Conservation (phyloP, 2,888 invertebrate species). For the Pseudococcus viburni region DNA sequence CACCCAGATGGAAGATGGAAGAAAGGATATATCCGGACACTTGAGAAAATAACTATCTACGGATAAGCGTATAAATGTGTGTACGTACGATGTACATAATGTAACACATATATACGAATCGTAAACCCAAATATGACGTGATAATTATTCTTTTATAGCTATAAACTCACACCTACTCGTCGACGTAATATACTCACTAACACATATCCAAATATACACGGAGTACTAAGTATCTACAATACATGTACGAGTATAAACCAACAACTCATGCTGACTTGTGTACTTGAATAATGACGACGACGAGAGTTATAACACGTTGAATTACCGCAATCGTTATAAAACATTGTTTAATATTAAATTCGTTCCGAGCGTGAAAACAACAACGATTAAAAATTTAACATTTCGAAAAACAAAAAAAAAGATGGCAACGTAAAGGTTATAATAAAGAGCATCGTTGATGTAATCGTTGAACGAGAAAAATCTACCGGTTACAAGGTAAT, state of each 20-base stretch:
- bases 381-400: conserved; percentile 11
- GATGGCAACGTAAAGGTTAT: neutral
- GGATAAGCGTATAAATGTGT: neutral
- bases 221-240: neutral
- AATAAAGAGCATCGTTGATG: neutral
- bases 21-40: neutral
- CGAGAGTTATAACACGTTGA: neutral
- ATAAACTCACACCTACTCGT: conserved; percentile 16
- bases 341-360: conserved; percentile 29
- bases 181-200: neutral
- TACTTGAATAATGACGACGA: conserved; percentile 25
- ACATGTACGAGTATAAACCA: neutral
- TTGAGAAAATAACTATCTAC: conserved; percentile 20
- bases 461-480: neutral
- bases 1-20: neutral
- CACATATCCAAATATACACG: neutral
- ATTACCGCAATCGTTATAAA: conserved; percentile 40
- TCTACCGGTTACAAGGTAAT: neutral
- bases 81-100: neutral
- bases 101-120: neutral
- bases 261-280: conserved; percentile 47
- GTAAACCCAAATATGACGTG: conserved; percentile 47
- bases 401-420: neutral
- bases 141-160: conserved; percentile 46
- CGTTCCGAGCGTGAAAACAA: conserved; percentile 6